Base-by-base conservation (phyloP, 2,797 vertebrate genomes). In the Anniella stebbinsi region DNA sequence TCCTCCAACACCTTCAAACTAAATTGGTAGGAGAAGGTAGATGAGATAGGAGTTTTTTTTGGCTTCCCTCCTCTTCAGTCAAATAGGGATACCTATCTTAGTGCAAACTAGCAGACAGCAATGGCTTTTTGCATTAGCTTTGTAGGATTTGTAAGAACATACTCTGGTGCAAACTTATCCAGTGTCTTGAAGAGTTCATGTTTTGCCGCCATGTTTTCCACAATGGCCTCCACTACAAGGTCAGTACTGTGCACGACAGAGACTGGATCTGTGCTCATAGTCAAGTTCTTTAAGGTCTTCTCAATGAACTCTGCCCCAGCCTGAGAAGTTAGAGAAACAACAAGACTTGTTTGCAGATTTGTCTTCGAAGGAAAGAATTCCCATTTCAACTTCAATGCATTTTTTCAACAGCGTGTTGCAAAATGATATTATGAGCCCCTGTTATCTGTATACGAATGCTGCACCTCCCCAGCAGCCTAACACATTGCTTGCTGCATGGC, bases 141-240 rank as follows among this genome's bases (percentile, higher is more conserved):
- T 69, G 89, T 93, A 76, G 13, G 41, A 92, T 70, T 86, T 67
- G 5, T 51, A 15, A 10, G 73, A 18, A 96, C 96, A 83, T 97
- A 99, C 99, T 97, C 97, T 4, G 99, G 98, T 1, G 99, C 98
- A 92, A 98, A 97, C 95, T 99, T 99, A 97, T 99, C 99, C 92
- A 99, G 97, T 0, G 89, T 96, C 82, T 98, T 96, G 95, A 99
- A 99, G 80, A 99, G 97, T 75, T 98, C 97, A 33, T 97, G 98
- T 94, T 99, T 99, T 88, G 98, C 82, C 76, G 98, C 96, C 23
- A 99, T 88, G 88, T 99, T 99, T 97, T 99, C 99, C 93, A 99
- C 97, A 9, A 99, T 98, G 94, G 99, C 99, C 95, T 99, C 99
- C 96, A 99, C 91, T 93, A 99, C 98, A 33, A 99, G 97, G 95